Conservation (phyloP, 2,888 invertebrate species). For the Heteromyza rotundicornis region DNA sequence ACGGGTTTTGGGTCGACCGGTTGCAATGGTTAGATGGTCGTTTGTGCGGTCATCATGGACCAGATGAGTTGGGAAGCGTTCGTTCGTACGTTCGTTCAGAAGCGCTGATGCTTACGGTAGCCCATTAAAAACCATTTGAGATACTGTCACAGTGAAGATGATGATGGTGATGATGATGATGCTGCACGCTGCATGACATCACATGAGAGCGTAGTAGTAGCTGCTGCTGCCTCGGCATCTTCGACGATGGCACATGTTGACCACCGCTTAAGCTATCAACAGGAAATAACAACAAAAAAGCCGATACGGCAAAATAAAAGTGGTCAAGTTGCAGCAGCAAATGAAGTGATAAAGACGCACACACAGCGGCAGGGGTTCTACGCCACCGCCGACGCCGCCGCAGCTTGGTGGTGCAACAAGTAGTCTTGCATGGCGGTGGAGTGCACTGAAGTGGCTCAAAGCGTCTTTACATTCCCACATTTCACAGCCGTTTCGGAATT, state of each 20-base stretch:
- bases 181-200: conserved; percentile 53
- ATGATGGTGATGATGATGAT: conserved; percentile 40
- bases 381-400: conserved; percentile 2
- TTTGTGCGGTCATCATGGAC: conserved; percentile 35
- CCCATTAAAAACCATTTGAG: conserved; percentile 24
- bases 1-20: background rate
- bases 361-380: conserved; percentile 27
- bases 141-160: conserved; percentile 19
- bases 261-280: conserved; percentile 15
- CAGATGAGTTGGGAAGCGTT: conserved; percentile 17
- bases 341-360: conserved; percentile 54
- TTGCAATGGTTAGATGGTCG: background rate
- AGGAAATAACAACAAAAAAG: conserved; percentile 16
- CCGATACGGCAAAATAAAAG: conserved; percentile 11
- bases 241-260: conserved; percentile 12
- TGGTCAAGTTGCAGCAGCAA: conserved; percentile 50
- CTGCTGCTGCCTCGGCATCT: conserved; percentile 5
- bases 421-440: background rate
- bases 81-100: no score
- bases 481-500: conserved; percentile 19
- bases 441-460: background rate
- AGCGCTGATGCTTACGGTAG: conserved; percentile 12
- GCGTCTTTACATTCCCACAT: conserved; percentile 21
- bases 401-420: background rate
- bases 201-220: conserved; percentile 26